phyloP scores from a whole-genome alignment of 2,888 invertebrate species.

The Phengaris arion region DNA sequence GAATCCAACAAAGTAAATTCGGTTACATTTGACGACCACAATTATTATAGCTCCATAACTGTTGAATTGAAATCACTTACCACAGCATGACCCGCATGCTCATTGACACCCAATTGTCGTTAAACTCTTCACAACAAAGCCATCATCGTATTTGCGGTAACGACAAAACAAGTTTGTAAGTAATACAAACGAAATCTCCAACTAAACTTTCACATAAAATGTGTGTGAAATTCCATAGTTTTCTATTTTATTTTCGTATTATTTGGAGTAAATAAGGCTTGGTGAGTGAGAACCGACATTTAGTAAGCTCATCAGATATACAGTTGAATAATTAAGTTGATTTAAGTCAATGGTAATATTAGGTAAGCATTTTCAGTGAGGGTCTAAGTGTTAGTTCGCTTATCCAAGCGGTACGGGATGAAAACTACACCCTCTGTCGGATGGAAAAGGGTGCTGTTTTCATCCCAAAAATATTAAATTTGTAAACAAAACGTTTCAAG shows the following conservation, averaged over 20 bases:
- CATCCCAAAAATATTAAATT: too few relatives aligned
- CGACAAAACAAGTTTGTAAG: constrained; percentile 24
- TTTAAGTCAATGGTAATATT: background rate
- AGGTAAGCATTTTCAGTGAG: too few relatives aligned
- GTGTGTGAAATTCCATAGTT: constrained; percentile 12
- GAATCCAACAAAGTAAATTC: background rate
- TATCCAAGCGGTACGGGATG: too few relatives aligned
- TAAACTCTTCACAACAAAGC: background rate
- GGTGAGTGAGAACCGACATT: background rate
- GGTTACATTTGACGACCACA: background rate
- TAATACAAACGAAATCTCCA: constrained; percentile 17
- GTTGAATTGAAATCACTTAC: constrained; percentile 11
- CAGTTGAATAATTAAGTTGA: background rate
- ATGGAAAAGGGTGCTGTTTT: too few relatives aligned
- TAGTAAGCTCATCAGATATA: background rate
- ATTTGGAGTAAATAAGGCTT: constrained; percentile 8
- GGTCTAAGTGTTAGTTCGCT: too few relatives aligned
- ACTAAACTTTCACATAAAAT: constrained; percentile 5
- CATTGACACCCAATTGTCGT: constrained; percentile 1
- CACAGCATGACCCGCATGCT: constrained; percentile 3
- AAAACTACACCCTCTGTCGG: too few relatives aligned
- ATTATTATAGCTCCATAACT: background rate
- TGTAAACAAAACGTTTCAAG: too few relatives aligned
- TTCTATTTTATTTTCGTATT: constrained; percentile 23
- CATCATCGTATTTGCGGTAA: background rate